Evolutionary conservation across 2,113 vertebrate species (phyloP).

Genomic region (Nyctibius bracteatus): DNA sequence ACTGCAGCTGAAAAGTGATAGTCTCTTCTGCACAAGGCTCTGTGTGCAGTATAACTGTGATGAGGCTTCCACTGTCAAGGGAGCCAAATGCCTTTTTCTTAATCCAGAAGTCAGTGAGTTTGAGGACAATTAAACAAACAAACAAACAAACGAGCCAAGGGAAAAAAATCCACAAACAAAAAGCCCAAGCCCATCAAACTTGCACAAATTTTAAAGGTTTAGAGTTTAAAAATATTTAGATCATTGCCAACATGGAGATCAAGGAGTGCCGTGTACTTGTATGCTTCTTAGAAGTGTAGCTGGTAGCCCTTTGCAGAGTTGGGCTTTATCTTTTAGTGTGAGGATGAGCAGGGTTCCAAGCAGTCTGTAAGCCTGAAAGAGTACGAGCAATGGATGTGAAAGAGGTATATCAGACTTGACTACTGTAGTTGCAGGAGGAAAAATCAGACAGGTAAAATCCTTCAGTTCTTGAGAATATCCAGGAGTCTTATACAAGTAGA

Average conservation of each 20-base stretch:
- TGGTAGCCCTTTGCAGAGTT: neutral
- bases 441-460: neutral
- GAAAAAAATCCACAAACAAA: too few relatives aligned
- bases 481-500: neutral
- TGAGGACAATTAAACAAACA: neutral
- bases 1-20: neutral
- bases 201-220: neutral
- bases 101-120: neutral
- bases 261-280: neutral
- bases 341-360: neutral
- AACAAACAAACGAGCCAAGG: too few relatives aligned
- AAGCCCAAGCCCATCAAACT: neutral
- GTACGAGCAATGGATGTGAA: neutral
- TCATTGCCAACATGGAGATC: neutral
- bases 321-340: neutral
- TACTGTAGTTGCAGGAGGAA: neutral
- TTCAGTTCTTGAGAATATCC: neutral
- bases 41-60: neutral
- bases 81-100: neutral
- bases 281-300: neutral
- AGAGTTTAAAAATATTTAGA: neutral
- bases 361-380: neutral
- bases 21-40: neutral
- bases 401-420: neutral
- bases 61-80: neutral